Evolutionary conservation across 2,113 vertebrate genomes (phyloP).

Genomic region (Chloropsis cyanopogon): DNA sequence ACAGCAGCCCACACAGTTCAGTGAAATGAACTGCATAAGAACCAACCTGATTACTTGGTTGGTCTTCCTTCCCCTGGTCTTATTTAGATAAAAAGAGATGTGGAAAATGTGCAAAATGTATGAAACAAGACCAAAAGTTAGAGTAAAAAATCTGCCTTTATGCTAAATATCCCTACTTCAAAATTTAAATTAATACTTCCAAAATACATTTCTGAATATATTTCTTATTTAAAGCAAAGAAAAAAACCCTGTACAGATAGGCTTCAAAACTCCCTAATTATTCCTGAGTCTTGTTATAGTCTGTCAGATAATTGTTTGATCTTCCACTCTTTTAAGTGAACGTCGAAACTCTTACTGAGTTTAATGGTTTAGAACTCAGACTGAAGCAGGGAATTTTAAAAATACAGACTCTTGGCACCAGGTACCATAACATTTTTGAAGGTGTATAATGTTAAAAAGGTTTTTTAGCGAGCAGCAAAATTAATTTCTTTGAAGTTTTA

Average conservation of each 20-base stretch:
- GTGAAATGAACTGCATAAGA: not conserved
- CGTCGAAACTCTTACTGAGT: slow-evolving; percentile 8
- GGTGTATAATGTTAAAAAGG: slow-evolving; percentile 17
- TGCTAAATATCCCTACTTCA: not conserved
- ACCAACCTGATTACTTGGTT: not conserved
- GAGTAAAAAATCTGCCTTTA: not conserved
- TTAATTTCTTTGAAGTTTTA: slow-evolving; percentile 44
- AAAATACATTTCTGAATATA: slow-evolving; percentile 20
- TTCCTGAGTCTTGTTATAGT: slow-evolving; percentile 19
- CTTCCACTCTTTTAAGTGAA: slow-evolving; percentile 46
- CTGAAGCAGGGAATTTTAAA: slow-evolving; percentile 44
- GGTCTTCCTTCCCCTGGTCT: not conserved
- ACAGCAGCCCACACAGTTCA: not conserved
- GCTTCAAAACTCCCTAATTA: slow-evolving; percentile 42
- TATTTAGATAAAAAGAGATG: not conserved
- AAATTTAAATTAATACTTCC: slow-evolving; percentile 42
- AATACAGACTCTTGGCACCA: slow-evolving; percentile 41
- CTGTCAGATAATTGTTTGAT: slow-evolving; percentile 61
- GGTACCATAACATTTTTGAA: slow-evolving; percentile 34
- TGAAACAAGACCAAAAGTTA: not conserved
- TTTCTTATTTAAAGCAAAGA: slow-evolving; percentile 23
- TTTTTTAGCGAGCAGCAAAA: slow-evolving; percentile 16
- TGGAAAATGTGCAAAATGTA: not conserved
- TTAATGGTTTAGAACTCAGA: slow-evolving; percentile 25
- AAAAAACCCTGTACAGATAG: slow-evolving; percentile 13